These are phyloP conservation scores for Pristionchus exspectatus DNA, from an alignment of 2,888 invertebrate genomes.

Conservation along the genomic window DNA sequence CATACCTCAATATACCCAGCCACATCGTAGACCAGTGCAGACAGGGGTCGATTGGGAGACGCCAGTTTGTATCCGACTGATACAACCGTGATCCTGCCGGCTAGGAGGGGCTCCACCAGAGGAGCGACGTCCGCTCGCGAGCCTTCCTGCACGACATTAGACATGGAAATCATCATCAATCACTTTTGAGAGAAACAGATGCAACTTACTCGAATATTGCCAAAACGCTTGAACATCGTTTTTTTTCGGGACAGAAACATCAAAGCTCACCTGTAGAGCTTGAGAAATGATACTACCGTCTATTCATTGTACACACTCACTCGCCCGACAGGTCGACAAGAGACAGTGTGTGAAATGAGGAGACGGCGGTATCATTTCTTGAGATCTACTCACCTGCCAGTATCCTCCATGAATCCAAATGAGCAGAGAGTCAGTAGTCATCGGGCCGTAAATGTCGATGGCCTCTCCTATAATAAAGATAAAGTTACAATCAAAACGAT, in stretches of 20 bases:
- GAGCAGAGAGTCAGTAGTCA: not conserved
- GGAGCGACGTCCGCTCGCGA: not conserved
- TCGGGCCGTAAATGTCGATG: conserved; percentile 39
- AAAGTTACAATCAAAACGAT: too few relatives aligned
- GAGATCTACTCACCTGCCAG: conserved; percentile 33
- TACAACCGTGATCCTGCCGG: not conserved
- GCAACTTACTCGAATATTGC: too few relatives aligned
- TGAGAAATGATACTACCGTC: too few relatives aligned
- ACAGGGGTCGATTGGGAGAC: conserved; percentile 16
- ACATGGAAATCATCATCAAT: not conserved
- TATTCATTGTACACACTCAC: too few relatives aligned
- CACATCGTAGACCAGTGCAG: not conserved
- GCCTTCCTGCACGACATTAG: conserved; percentile 15
- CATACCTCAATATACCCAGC: conserved; percentile 31
- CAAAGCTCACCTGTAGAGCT: too few relatives aligned
- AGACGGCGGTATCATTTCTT: too few relatives aligned
- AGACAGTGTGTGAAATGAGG: not conserved
- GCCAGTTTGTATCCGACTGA: conserved; percentile 51
- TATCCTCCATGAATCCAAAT: conserved; percentile 54
- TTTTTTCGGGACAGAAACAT: too few relatives aligned
- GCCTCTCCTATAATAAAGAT: not conserved
- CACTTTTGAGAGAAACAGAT: not conserved
- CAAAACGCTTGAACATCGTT: too few relatives aligned
- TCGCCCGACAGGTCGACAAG: too few relatives aligned
- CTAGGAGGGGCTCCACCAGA: not conserved